A percentile compares a stretch with the other conserved stretches of the same genome.
Conservation (phyloP, 2,113 vertebrate genomes). For the Rhinoptilus africanus region DNA sequence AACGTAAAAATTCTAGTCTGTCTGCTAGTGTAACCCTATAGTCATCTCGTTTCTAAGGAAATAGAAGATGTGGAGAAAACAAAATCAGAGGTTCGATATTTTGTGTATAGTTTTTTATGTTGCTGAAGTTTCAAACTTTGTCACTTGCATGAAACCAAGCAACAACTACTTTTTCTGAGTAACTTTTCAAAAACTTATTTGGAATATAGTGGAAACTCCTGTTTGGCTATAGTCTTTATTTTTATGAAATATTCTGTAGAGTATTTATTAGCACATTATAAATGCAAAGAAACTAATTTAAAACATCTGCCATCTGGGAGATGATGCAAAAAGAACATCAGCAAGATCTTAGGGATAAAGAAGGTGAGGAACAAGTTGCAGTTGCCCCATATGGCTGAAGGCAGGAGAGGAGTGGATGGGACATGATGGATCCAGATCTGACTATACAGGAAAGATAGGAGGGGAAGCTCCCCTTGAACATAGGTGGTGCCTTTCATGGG, state of each 20-base stretch:
- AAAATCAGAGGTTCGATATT: neutral
- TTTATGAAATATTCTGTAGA: neutral
- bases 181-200: neutral
- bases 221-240: neutral
- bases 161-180: neutral
- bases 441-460: neutral
- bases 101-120: neutral
- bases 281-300: neutral
- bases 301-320: neutral
- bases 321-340: neutral
- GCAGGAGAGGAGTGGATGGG: neutral
- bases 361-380: neutral
- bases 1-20: neutral
- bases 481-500: neutral
- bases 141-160: neutral
- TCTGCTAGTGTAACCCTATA: neutral
- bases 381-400: neutral
- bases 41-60: neutral
- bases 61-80: neutral
- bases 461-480: neutral
- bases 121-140: neutral
- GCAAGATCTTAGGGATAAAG: neutral
- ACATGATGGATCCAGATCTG: neutral
- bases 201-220: neutral
- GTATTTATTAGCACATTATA: neutral